Evolutionary conservation across 2,888 invertebrate species (phyloP).

Genomic region (Synanthedon myopaeformis): DNA sequence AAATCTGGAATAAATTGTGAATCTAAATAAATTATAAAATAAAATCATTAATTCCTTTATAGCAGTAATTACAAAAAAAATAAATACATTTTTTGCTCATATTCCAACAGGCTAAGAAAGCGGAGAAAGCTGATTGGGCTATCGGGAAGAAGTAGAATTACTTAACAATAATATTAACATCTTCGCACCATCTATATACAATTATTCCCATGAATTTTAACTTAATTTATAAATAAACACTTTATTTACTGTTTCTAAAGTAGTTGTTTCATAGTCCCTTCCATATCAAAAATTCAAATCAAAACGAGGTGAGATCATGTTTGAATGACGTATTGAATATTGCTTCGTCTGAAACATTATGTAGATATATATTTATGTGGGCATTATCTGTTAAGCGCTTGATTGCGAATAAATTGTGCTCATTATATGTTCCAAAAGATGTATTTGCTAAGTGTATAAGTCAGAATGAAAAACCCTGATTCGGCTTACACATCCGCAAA

Average conservation of each 20-base stretch:
- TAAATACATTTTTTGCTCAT: constrained; percentile 24
- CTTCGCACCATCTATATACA: constrained; percentile 8
- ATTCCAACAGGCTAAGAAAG: constrained; percentile 79
- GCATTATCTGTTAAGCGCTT: neutral
- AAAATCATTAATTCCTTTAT: neutral
- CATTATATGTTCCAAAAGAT: no score
- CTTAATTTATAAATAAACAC: constrained; percentile 42
- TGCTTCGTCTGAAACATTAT: constrained; percentile 19
- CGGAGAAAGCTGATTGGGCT: constrained; percentile 81
- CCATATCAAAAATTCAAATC: constrained; percentile 18
- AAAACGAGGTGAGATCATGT: constrained; percentile 39
- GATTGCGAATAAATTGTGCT: no score
- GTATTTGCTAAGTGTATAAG: no score
- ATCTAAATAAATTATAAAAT: neutral
- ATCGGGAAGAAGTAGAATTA: constrained; percentile 71
- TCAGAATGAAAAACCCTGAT: no score
- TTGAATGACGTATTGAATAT: constrained; percentile 33
- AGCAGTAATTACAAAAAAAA: neutral
- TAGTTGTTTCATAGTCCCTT: constrained; percentile 23
- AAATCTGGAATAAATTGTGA: neutral
- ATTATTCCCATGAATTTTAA: constrained; percentile 33
- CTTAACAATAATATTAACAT: neutral
- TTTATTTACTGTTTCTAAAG: constrained; percentile 27
- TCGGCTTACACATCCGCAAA: no score
- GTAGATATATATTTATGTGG: neutral